These are phyloP conservation scores for Helogale parvula DNA, from an alignment of 2,113 vertebrate species.

Conservation along the genomic window DNA sequence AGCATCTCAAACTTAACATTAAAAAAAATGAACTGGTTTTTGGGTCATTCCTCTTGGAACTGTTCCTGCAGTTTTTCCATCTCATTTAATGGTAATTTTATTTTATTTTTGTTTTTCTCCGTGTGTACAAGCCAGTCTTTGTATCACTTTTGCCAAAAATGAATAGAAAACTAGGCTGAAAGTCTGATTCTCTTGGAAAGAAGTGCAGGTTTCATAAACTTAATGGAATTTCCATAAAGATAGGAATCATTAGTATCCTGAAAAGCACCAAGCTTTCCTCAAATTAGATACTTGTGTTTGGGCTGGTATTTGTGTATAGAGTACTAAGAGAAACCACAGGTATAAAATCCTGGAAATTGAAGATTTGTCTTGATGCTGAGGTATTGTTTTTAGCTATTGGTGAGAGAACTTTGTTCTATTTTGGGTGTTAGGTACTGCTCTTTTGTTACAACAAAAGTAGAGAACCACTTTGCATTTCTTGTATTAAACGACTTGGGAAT, in stretches of 20 bases:
- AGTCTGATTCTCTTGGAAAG: background rate
- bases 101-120: background rate
- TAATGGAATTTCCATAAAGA: background rate
- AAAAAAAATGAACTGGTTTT: background rate
- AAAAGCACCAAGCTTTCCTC: slow-evolving; percentile 26
- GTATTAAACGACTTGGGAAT: background rate
- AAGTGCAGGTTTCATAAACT: background rate
- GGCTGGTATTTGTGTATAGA: background rate
- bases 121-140: background rate
- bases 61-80: background rate
- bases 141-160: slow-evolving; percentile 29
- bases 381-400: background rate
- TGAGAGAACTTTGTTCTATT: background rate
- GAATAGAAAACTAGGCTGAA: background rate
- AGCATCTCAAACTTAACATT: background rate
- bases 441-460: background rate
- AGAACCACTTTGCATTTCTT: background rate
- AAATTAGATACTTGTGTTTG: background rate
- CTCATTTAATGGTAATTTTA: background rate
- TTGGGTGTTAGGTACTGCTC: background rate
- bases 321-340: background rate
- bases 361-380: background rate
- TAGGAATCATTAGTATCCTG: background rate
- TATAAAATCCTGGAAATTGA: background rate
- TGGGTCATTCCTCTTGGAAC: background rate